phyloP scores from a whole-genome alignment of 2,797 vertebrate species.

The Trichosurus vulpecula region DNA sequence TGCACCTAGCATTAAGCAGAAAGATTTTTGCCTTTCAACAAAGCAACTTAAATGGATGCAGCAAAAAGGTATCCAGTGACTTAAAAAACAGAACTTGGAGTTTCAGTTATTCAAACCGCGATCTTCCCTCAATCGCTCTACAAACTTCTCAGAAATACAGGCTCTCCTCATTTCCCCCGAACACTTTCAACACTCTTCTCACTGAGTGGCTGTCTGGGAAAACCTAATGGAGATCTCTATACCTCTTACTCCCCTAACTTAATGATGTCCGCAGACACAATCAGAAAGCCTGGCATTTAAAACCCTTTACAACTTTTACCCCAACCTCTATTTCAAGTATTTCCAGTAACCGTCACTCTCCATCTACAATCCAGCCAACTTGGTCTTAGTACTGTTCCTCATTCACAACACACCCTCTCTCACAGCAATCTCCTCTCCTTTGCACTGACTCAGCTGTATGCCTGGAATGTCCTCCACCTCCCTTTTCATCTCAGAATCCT shows the following conservation, averaged over 20 bases:
- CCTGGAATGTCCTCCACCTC: not conserved
- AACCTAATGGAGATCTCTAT: not conserved
- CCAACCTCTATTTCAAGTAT: not conserved
- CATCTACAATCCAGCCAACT: not conserved
- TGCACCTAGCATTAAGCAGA: constrained; percentile 44
- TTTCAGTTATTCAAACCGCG: constrained; percentile 42
- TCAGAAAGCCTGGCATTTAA: not conserved
- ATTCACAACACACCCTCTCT: not conserved
- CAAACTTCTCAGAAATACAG: constrained; percentile 41
- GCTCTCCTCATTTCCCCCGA: not conserved
- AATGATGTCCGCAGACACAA: not conserved
- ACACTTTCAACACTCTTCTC: not conserved
- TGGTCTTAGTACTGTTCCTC: not conserved
- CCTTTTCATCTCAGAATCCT: not conserved
- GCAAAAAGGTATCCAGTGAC: constrained; percentile 1
- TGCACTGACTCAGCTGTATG: not conserved
- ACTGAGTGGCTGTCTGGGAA: not conserved
- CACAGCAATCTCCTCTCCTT: not conserved
- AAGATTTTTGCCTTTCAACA: constrained; percentile 51
- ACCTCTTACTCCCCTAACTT: not conserved
- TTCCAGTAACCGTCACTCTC: not conserved
- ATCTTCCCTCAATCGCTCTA: constrained; percentile 60
- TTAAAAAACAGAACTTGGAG: not conserved
- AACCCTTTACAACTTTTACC: not conserved
- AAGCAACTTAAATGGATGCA: constrained; percentile 27